Conservation (phyloP, 1,140 invertebrate species). For the Drosophila kepulauana region DNA sequence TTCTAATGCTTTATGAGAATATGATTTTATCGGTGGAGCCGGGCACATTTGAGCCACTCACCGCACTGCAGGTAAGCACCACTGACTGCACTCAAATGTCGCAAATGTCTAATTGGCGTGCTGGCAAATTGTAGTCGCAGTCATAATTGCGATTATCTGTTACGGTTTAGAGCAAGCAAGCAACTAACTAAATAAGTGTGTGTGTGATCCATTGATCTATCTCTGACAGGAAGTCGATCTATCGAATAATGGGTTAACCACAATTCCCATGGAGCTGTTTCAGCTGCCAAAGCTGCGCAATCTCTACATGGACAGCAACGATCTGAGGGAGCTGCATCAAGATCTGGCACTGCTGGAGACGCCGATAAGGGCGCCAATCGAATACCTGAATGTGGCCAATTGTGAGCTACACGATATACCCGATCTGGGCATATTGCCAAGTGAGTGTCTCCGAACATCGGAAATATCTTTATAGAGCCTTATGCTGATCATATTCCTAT, state of each 20-base stretch:
- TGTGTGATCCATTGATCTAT: neutral
- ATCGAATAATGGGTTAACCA: constrained; percentile 87
- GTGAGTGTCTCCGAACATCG: constrained; percentile 40
- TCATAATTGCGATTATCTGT: constrained; percentile 16
- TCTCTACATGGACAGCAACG: constrained; percentile 87
- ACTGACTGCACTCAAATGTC: neutral
- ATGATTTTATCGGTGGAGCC: constrained; percentile 87
- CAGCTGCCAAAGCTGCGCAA: constrained; percentile 87
- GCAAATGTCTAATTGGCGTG: constrained; percentile 22
- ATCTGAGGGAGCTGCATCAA: constrained; percentile 84
- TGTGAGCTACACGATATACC: constrained; percentile 86
- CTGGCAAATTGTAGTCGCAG: constrained; percentile 47
- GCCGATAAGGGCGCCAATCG: constrained; percentile 86
- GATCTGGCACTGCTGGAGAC: constrained; percentile 82
- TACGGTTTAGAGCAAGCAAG: constrained; percentile 10
- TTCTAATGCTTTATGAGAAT: constrained; percentile 88
- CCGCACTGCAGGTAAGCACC: constrained; percentile 83
- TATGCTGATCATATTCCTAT: neutral
- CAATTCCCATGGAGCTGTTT: constrained; percentile 86
- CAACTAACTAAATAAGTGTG: constrained; percentile 10
- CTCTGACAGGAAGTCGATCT: constrained; percentile 86
- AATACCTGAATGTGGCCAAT: constrained; percentile 86
- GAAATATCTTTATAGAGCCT: neutral
- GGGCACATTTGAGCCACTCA: constrained; percentile 86
- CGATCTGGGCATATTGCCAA: constrained; percentile 86